A percentile compares a stretch with the other conserved stretches of the same genome.
phyloP scores from a whole-genome alignment of 2,888 invertebrate species.

The Stomorhina lunata region DNA sequence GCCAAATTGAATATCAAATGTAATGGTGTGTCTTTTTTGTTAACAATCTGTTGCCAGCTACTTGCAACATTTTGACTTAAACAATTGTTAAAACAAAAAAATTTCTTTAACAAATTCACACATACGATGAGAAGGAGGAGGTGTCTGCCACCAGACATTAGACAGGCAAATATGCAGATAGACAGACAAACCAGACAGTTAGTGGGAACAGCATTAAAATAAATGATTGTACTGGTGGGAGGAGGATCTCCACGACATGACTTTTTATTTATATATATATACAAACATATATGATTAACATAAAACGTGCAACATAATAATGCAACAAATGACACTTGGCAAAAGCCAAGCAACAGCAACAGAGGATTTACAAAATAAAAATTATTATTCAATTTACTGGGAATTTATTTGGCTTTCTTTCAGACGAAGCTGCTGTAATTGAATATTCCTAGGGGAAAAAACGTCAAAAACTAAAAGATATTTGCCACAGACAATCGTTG shows the following conservation, averaged over 20 bases:
- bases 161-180: background rate
- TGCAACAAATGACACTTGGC: slow-evolving; percentile 52
- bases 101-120: slow-evolving; percentile 46
- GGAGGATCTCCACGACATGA: too few relatives aligned
- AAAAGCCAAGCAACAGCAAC: slow-evolving; percentile 36
- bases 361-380: slow-evolving; percentile 15
- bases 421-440: background rate
- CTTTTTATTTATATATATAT: too few relatives aligned
- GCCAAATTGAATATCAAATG: slow-evolving; percentile 2
- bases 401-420: slow-evolving; percentile 27
- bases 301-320: slow-evolving; percentile 58
- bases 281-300: slow-evolving; percentile 47
- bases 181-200: background rate
- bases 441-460: slow-evolving; percentile 40
- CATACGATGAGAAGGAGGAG: slow-evolving; percentile 14
- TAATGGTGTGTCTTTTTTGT: slow-evolving; percentile 1
- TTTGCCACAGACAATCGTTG: slow-evolving; percentile 45
- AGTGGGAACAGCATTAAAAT: background rate
- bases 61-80: slow-evolving; percentile 53
- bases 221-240: background rate
- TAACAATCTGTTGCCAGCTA: slow-evolving; percentile 44
- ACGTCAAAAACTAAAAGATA: slow-evolving; percentile 10
- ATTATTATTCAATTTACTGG: slow-evolving; percentile 46
- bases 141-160: background rate
- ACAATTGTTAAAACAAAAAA: slow-evolving; percentile 43